Conservation (phyloP, 2,113 vertebrate species). For the Athene cunicularia region DNA sequence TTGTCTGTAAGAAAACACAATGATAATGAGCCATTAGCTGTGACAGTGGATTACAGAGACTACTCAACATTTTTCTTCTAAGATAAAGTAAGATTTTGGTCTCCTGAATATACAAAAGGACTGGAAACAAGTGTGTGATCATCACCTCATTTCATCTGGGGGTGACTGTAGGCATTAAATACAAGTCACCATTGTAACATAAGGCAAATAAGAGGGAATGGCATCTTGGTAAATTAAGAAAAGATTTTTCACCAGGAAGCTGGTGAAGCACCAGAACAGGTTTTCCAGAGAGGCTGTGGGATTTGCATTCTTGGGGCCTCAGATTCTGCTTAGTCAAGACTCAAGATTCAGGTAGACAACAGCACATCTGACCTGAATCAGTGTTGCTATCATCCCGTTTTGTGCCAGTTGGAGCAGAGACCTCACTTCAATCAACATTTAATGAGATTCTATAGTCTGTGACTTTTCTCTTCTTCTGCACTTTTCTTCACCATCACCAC, state of each 20-base stretch:
- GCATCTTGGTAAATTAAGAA: background rate
- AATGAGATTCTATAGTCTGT: background rate
- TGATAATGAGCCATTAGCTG: background rate
- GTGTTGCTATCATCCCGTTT: background rate
- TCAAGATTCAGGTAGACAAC: background rate
- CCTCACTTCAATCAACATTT: background rate
- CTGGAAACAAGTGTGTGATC: background rate
- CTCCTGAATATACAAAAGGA: background rate
- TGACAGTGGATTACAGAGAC: background rate
- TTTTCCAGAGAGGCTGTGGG: background rate
- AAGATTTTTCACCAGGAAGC: background rate
- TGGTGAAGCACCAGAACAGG: background rate
- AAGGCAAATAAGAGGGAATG: background rate
- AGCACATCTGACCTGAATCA: background rate
- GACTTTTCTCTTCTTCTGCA: background rate
- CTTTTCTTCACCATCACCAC: background rate
- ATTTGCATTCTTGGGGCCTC: background rate
- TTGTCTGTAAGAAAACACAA: background rate
- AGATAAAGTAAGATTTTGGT: background rate
- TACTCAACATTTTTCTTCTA: background rate
- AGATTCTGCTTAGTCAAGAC: background rate
- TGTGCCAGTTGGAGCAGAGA: background rate
- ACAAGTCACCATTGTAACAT: background rate
- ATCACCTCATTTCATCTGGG: background rate
- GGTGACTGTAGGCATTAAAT: rapidly evolving